phyloP scores from a whole-genome alignment of 2,888 invertebrate genomes.

The Pristionchus entomophagus region DNA sequence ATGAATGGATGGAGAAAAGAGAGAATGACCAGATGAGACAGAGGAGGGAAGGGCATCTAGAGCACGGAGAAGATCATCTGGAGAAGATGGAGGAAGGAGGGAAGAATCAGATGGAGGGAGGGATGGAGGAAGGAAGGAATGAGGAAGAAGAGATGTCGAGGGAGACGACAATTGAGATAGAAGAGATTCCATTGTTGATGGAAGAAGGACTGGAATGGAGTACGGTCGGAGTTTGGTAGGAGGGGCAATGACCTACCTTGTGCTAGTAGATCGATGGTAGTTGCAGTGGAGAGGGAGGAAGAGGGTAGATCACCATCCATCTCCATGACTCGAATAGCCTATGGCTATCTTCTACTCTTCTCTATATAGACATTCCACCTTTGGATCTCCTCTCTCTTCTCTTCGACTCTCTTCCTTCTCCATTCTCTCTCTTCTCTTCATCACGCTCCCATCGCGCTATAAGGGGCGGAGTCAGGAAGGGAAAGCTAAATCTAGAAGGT shows the following conservation, averaged over 20 bases:
- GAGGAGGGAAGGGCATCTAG: background rate
- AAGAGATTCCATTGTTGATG: slow-evolving; percentile 16
- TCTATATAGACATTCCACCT: background rate
- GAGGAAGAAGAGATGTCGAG: background rate
- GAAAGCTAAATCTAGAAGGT: background rate
- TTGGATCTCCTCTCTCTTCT: background rate
- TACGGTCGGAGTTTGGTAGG: background rate
- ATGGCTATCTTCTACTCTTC: background rate
- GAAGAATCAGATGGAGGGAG: background rate
- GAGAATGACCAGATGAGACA: background rate
- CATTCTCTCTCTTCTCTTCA: background rate
- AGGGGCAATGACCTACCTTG: background rate
- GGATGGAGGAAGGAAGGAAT: background rate
- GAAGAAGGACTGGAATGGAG: background rate
- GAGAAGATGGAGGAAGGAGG: background rate
- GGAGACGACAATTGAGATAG: background rate
- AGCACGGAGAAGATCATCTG: background rate
- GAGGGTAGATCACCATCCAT: background rate
- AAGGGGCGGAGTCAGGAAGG: slow-evolving; percentile 17
- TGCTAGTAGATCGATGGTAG: background rate
- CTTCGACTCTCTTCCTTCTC: background rate
- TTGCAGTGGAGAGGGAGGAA: background rate
- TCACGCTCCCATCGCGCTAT: slow-evolving; percentile 8
- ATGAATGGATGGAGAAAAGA: slow-evolving; percentile 5
- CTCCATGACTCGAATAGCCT: background rate